A percentile compares a stretch with the other conserved stretches of the same genome.
Evolutionary conservation across 2,797 vertebrate genomes (phyloP).

Genomic region (Bradypodion ventrale): DNA sequence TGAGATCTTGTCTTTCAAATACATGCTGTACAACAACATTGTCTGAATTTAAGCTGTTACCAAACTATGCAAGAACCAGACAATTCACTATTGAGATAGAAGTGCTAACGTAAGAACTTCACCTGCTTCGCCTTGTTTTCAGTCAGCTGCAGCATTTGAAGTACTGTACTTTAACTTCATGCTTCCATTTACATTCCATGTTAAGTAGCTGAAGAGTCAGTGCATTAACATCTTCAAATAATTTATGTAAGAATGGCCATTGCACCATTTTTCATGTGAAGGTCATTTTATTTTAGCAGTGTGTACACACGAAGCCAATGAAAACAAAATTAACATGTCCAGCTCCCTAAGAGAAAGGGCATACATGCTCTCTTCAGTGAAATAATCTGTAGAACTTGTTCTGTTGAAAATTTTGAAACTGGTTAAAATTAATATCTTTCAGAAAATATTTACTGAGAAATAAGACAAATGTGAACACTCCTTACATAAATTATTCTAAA

Average conservation of each 20-base stretch:
- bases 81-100: neutral
- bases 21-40: neutral
- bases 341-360: neutral
- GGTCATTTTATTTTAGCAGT: neutral
- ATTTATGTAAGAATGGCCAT: neutral
- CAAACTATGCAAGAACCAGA: neutral
- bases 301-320: neutral
- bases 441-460: neutral
- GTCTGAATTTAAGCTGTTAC: neutral
- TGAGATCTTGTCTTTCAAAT: neutral
- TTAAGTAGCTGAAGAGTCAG: neutral
- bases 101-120: neutral
- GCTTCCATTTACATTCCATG: neutral
- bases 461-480: neutral
- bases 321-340: neutral
- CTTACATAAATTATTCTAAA: neutral
- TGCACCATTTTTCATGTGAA: neutral
- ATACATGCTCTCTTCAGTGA: neutral
- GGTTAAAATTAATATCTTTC: neutral
- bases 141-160: neutral
- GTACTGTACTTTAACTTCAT: neutral
- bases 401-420: neutral
- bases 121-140: neutral
- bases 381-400: neutral
- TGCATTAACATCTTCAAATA: neutral